A percentile compares a stretch with the other conserved stretches of the same genome.
Conservation (phyloP, 2,797 vertebrate genomes). For the Myotis pilosus region DNA sequence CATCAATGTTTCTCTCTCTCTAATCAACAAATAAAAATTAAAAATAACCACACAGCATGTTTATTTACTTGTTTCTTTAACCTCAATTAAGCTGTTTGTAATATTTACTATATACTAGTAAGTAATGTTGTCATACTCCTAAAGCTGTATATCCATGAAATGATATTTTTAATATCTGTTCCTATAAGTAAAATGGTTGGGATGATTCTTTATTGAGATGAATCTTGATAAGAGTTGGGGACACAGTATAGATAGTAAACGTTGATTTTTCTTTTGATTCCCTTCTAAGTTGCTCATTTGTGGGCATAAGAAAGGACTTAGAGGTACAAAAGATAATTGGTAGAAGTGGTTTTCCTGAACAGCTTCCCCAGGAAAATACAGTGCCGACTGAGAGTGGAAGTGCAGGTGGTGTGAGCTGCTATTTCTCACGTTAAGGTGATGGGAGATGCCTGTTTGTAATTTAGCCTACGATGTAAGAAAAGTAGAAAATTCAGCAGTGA, state of each 20-base stretch:
- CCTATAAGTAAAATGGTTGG: not conserved
- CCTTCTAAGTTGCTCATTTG: not conserved
- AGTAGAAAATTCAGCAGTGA: conserved; percentile 20
- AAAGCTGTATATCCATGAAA: not conserved
- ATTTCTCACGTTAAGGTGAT: not conserved
- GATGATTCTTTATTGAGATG: not conserved
- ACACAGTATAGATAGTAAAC: not conserved
- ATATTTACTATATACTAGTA: not conserved
- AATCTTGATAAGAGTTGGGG: not conserved
- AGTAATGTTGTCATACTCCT: not conserved
- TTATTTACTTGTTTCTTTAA: conserved; percentile 11
- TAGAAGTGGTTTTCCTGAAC: conserved; percentile 6
- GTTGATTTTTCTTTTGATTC: not conserved
- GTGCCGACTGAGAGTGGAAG: not conserved
- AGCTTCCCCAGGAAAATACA: not conserved
- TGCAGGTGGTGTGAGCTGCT: not conserved
- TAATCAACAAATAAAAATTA: not conserved
- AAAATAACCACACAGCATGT: not conserved
- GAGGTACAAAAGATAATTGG: not conserved
- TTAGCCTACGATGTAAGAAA: not conserved
- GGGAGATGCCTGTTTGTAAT: conserved; percentile 23
- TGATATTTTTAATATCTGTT: not conserved
- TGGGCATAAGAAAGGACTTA: not conserved
- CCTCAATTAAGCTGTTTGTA: not conserved
- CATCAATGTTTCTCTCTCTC: not conserved